These are phyloP conservation scores for Anneissia japonica DNA, from an alignment of 35 echinoderm and acorn worm species.

Conservation along the genomic window DNA sequence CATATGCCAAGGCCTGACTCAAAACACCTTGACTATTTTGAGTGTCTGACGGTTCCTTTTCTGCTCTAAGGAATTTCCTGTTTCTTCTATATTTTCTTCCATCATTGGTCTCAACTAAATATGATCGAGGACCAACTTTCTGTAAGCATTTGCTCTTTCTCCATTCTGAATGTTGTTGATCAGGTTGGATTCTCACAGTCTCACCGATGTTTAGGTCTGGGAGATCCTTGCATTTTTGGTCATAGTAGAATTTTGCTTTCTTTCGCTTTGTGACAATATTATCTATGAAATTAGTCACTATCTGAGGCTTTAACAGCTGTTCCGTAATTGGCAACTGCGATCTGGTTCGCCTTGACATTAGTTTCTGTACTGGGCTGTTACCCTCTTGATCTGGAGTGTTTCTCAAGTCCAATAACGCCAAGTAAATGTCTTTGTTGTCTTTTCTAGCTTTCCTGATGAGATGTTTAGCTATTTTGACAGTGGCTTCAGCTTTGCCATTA, in stretches of 20 bases:
- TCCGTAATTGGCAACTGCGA: slow-evolving; percentile 49
- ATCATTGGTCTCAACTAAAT: neutral
- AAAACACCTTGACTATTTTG: no score
- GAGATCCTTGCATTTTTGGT: slow-evolving; percentile 49
- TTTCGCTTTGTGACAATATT: slow-evolving; percentile 47
- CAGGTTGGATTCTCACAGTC: slow-evolving; percentile 44
- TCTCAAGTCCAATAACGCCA: slow-evolving; percentile 63
- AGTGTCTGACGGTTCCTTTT: no score
- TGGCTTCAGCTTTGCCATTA: slow-evolving; percentile 24
- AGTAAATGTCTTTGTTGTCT: slow-evolving; percentile 29
- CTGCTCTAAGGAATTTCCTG: neutral
- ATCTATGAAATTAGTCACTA: slow-evolving; percentile 41
- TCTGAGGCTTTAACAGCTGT: slow-evolving; percentile 38
- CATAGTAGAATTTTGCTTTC: slow-evolving; percentile 62
- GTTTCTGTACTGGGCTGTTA: slow-evolving; percentile 59
- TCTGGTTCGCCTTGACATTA: slow-evolving; percentile 55
- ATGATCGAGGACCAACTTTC: slow-evolving; percentile 29
- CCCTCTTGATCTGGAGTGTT: slow-evolving; percentile 49
- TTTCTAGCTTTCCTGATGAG: slow-evolving; percentile 57
- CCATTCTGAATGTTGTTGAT: slow-evolving; percentile 20
- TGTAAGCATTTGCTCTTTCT: neutral
- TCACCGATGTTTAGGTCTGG: slow-evolving; percentile 66
- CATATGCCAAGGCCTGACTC: slow-evolving; percentile 17
- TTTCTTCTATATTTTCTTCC: neutral
- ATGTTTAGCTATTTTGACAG: slow-evolving; percentile 56